Conservation (phyloP, 2,113 vertebrate species). For the Perognathus longimembris region DNA sequence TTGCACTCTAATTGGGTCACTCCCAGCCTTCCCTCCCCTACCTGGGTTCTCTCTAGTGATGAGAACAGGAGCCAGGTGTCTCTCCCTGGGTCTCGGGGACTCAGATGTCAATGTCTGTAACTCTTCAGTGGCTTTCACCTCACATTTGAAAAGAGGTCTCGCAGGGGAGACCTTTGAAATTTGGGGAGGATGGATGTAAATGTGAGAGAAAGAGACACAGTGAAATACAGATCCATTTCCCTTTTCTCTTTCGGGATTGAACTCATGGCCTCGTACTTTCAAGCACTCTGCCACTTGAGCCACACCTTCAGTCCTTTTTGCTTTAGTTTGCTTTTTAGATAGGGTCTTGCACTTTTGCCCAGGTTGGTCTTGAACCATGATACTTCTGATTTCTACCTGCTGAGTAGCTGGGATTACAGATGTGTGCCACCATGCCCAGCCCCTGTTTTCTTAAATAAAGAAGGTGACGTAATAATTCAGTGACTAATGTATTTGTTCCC, state of each 20-base stretch:
- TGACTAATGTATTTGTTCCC: not conserved
- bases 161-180: not conserved
- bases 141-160: conserved; percentile 26
- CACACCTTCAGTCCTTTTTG: too few relatives aligned
- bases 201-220: not conserved
- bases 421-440: too few relatives aligned
- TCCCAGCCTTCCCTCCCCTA: not conserved
- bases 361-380: too few relatives aligned
- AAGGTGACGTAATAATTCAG: not conserved
- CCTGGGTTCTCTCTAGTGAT: not conserved
- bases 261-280: too few relatives aligned
- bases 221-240: not conserved
- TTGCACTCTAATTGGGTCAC: conserved; percentile 73
- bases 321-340: too few relatives aligned
- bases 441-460: not conserved
- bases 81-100: not conserved
- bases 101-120: not conserved
- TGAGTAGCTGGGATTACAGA: too few relatives aligned
- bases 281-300: too few relatives aligned
- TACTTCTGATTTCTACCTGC: too few relatives aligned
- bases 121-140: not conserved
- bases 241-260: too few relatives aligned
- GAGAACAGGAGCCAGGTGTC: conserved; percentile 50
- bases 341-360: too few relatives aligned
- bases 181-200: not conserved